Evolutionary conservation across 2,113 vertebrate genomes (phyloP).

Genomic region (Trinectes maculatus): DNA sequence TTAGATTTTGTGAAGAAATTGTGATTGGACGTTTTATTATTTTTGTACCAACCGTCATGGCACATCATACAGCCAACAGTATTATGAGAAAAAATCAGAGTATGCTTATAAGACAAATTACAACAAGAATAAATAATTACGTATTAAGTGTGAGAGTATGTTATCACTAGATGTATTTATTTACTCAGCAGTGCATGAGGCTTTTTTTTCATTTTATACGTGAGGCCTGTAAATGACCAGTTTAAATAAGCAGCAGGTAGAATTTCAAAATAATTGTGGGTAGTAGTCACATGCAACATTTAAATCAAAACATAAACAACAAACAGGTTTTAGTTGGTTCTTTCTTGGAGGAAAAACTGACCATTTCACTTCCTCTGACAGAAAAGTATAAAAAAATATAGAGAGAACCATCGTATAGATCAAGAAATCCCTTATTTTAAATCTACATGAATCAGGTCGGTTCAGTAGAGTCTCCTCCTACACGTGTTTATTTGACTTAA

Average conservation of each 20-base stretch:
- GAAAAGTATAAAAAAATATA: background rate
- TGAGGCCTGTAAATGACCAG: slow-evolving; percentile 8
- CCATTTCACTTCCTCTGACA: background rate
- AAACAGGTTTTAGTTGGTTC: background rate
- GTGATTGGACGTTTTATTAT: no score
- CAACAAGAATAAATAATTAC: background rate
- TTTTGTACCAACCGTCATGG: background rate
- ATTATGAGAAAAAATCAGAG: background rate
- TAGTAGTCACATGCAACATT: background rate
- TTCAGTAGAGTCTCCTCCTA: background rate
- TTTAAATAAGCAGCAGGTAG: slow-evolving; percentile 3
- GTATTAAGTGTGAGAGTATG: background rate
- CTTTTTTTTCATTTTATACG: background rate
- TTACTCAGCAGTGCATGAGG: background rate
- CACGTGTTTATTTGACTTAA: background rate
- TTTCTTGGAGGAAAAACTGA: background rate
- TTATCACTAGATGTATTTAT: background rate
- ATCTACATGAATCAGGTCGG: background rate
- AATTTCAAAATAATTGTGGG: slow-evolving; percentile 3
- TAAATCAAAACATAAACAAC: background rate
- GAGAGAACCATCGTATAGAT: background rate
- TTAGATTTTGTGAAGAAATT: no score
- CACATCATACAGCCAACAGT: background rate
- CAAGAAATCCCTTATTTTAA: background rate
- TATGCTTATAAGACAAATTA: background rate